Percentiles rank a stretch among this genome's conserved stretches.
These are phyloP conservation scores for Myotis yumanensis DNA, from an alignment of 2,113 vertebrate species.

Conservation along the genomic window DNA sequence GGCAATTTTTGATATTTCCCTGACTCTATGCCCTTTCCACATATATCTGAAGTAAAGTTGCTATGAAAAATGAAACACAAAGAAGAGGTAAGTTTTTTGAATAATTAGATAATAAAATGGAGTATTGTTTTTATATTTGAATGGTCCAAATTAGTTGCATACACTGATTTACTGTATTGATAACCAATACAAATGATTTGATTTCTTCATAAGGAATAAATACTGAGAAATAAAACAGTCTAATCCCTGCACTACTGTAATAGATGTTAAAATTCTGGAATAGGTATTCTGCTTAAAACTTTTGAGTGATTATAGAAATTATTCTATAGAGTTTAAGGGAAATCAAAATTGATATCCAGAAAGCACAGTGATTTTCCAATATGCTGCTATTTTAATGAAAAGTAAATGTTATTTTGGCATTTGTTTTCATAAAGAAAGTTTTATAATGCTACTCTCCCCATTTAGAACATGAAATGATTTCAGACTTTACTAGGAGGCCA, in stretches of 20 bases:
- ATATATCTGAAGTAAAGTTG: conserved; percentile 1
- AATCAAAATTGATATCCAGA: conserved; percentile 42
- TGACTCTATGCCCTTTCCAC: background rate
- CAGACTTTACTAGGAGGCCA: conserved; percentile 76
- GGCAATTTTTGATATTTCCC: conserved; percentile 31
- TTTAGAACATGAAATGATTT: conserved; percentile 79
- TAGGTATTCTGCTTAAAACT: conserved; percentile 55
- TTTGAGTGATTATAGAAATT: conserved; percentile 52
- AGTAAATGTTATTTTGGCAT: conserved; percentile 63
- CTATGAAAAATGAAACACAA: conserved; percentile 56
- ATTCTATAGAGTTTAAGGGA: background rate
- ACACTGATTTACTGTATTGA: conserved; percentile 61
- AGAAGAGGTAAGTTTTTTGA: conserved; percentile 63
- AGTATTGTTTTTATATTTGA: conserved; percentile 50
- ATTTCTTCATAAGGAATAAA: conserved; percentile 49
- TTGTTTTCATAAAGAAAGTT: conserved; percentile 78
- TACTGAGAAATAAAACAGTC: conserved; percentile 44
- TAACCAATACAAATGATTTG: conserved; percentile 49
- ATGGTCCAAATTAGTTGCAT: conserved; percentile 61
- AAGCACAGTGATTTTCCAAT: conserved; percentile 13
- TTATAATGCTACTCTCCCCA: conserved; percentile 60
- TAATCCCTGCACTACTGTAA: background rate
- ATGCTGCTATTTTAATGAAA: conserved; percentile 70
- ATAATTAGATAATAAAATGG: conserved; percentile 69
- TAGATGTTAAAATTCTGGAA: conserved; percentile 38